Evolutionary conservation across 35 echinoderm and acorn worm species (phyloP), one percentile per base, ranked within the genome.

Genomic region (Ophioderma brevispina): DNA sequence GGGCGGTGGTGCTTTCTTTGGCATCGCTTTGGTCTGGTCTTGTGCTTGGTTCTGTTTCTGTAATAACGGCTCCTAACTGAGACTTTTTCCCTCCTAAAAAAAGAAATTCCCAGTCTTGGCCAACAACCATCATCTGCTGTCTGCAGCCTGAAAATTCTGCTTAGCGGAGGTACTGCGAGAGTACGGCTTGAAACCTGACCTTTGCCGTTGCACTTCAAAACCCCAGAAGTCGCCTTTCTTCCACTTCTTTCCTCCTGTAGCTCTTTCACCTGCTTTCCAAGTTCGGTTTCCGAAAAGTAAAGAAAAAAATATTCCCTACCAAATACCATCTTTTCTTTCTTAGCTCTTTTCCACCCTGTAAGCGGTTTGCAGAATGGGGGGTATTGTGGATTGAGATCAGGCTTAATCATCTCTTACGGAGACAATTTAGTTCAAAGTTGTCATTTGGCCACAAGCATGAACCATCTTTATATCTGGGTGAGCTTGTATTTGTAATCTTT

Each of bases 181-280:
- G 49, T 37, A 33, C 19, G 30, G 33, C 46, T 81, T 56, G 39
- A 37, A 23, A 21, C 55, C 1, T 10, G 33, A 37, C 76, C 50
- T 64, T 31, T 50, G 5, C 5, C 4, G 41, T 8, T 8, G n/a
- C 28, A 1, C 28, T 70, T 70, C 6, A 40, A 75, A 39, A 81
- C 87, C 0, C 77, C 87, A 34, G 64, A 38, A 0, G 78, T 80
- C 4, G 92, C 85, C 52, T 93, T n/a, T n/a, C n/a, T n/a, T n/a
- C n/a, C n/a, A n/a, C n/a, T 93, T 33, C 50, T 31, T 50, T 93
- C 84, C n/a, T 93, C 92, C 1, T 93, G 49, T 13, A 93, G 46
- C 77, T 88, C 81, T 80, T 94, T 94, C 19, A 94, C 92, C 35
- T 91, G 39, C 55, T 94, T 90, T 2, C 37, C 89, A 30, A 94